phyloP scores from a whole-genome alignment of 2,888 invertebrate genomes.

The Cerastis rubricosa region DNA sequence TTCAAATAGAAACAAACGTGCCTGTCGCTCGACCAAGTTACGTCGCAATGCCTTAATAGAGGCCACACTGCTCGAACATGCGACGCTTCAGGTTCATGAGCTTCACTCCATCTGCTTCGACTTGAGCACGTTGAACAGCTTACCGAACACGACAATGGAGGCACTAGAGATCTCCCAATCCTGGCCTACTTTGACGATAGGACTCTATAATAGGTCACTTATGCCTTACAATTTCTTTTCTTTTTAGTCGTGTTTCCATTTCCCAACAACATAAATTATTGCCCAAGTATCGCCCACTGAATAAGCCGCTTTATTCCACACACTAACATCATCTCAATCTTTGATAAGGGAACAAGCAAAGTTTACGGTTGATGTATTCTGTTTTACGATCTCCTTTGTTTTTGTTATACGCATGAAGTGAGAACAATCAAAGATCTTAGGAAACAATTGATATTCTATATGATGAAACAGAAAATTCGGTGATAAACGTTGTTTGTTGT shows the following conservation, averaged over 20 bases:
- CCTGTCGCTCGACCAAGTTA: no score
- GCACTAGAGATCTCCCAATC: not conserved
- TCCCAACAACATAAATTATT: not conserved
- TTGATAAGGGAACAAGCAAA: constrained; percentile 75
- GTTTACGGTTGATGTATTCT: constrained; percentile 75
- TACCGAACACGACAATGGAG: not conserved
- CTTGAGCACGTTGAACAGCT: not conserved
- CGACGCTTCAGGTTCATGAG: not conserved
- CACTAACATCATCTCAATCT: constrained; percentile 61
- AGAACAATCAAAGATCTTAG: constrained; percentile 67
- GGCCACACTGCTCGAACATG: not conserved
- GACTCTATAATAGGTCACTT: not conserved
- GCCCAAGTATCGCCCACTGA: constrained; percentile 11
- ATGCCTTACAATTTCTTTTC: not conserved
- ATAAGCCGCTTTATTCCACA: constrained; percentile 21
- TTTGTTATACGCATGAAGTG: constrained; percentile 72
- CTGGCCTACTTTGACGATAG: not conserved
- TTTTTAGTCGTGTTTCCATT: not conserved
- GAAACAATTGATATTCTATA: constrained; percentile 62
- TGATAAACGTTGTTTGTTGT: constrained; percentile 22
- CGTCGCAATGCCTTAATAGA: not conserved
- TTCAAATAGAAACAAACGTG: no score
- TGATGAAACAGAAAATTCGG: constrained; percentile 45
- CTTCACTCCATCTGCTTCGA: not conserved
- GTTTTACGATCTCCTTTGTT: constrained; percentile 78